Conservation (phyloP, 1,140 invertebrate species). For the Atta cephalotes region DNA sequence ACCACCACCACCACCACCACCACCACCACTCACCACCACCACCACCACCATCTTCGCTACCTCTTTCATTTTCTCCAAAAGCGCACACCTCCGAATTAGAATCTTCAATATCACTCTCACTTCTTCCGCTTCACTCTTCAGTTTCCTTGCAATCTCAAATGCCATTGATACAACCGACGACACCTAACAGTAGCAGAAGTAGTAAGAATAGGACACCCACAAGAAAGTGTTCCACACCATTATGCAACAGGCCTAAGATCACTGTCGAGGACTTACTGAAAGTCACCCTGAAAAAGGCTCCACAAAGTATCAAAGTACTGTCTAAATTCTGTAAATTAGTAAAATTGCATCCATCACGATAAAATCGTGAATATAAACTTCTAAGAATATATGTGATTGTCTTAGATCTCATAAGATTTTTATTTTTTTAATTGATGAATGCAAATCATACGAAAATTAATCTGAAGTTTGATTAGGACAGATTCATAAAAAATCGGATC, state of each 20-base stretch:
- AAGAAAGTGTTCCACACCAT: conserved; percentile 75
- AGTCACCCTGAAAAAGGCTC: conserved; percentile 81
- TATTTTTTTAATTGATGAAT: not conserved
- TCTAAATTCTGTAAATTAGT: not conserved
- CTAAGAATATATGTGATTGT: not conserved
- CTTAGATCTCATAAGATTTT: not conserved
- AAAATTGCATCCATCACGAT: not conserved
- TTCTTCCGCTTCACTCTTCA: conserved; percentile 26
- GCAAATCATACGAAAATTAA: not conserved
- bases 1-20: not conserved
- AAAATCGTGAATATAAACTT: not conserved
- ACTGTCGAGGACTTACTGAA: conserved; percentile 82
- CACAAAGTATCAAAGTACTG: conserved; percentile 73
- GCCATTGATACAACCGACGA: conserved; percentile 25
- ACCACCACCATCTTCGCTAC: not conserved
- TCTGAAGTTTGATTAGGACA: not conserved
- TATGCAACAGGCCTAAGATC: conserved; percentile 76
- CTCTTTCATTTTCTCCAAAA: not conserved
- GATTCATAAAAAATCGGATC: not conserved
- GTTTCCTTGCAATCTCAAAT: conserved; percentile 64
- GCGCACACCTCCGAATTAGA: not conserved
- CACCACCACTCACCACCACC: not conserved
- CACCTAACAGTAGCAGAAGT: conserved; percentile 62
- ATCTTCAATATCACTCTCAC: conserved; percentile 29
- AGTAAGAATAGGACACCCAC: conserved; percentile 59